Evolutionary conservation across 2,888 invertebrate species (phyloP), one percentile per base, ranked within the genome.

Genomic region (Papilio protenor): DNA sequence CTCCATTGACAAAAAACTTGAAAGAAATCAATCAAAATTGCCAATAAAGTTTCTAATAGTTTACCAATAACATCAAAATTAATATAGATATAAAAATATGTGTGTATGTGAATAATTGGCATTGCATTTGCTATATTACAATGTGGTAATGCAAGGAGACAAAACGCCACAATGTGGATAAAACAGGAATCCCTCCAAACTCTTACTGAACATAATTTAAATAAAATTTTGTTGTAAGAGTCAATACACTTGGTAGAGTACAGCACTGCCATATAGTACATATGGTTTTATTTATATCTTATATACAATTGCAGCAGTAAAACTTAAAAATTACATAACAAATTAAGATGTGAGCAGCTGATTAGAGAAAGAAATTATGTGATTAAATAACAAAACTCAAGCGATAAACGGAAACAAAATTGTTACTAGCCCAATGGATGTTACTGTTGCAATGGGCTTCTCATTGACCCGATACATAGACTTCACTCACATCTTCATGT

Each of bases 281-380:
- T 33, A 47, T 23, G 89, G 83, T 64, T 57, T 71, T 72, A 77
- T 40, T 59, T 77, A 61, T 61, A 88, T 88, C 87, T 89, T 92
- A 92, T 92, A 89, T 92, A 92, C 91, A 93, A 81, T 88, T 81
- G 80, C 88, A 90, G 89, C 89, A 90, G 89, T 93, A 91, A 89
- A 92, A 92, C 94, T 94, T 94, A 94, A 92, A 94, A 94, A 91
- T 79, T 94, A 94, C 89, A 91, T 94, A 94, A 94, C 94, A 94
- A 94, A 90, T 90, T 91, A 84, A 93, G 89, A 91, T 87, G 89
- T 87, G 89, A 90, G 90, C 90, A 88, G 90, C 88, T 91, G 91
- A 82, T 81, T 82, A 82, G 89, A 91, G 91, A 88, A 89, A 88
- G 89, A 89, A 88, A 89, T 88, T 89, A 76, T 91, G 90, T 91